Conservation (phyloP, 2,797 vertebrate genomes). For the Phoeniculus purpureus region DNA sequence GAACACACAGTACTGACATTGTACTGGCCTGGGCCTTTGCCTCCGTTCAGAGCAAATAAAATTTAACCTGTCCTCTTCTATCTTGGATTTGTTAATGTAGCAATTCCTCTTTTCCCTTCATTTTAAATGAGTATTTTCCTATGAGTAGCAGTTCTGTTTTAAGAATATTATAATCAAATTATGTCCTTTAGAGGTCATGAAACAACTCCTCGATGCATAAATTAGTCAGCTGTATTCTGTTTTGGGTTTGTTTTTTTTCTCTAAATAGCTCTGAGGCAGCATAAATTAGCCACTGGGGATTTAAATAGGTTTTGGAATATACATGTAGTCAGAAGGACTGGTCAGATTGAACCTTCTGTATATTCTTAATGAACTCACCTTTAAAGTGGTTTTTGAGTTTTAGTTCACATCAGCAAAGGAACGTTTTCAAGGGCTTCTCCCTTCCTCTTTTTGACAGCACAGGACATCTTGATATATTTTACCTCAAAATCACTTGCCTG, state of each 20-base stretch:
- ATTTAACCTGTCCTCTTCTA: neutral
- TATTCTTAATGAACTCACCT: neutral
- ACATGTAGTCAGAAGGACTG: neutral
- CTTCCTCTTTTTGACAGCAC: neutral
- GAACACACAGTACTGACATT: neutral
- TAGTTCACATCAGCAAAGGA: neutral
- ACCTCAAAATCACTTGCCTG: neutral
- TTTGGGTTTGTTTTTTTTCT: neutral
- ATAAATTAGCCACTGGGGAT: neutral
- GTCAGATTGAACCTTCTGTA: neutral
- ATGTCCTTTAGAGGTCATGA: neutral
- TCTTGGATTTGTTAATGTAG: neutral
- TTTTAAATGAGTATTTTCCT: neutral
- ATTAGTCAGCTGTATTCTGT: neutral
- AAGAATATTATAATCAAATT: neutral
- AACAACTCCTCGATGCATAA: neutral
- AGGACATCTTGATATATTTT: neutral
- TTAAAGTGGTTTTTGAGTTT: neutral
- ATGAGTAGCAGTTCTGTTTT: neutral
- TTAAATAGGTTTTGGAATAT: neutral
- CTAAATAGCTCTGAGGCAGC: neutral
- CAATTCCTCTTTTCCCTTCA: neutral
- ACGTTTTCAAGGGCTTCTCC: neutral
- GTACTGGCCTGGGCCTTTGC: neutral
- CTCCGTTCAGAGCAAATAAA: neutral